These are phyloP conservation scores for Sternotherus odoratus DNA, from an alignment of 2,797 vertebrate species.

Conservation along the genomic window DNA sequence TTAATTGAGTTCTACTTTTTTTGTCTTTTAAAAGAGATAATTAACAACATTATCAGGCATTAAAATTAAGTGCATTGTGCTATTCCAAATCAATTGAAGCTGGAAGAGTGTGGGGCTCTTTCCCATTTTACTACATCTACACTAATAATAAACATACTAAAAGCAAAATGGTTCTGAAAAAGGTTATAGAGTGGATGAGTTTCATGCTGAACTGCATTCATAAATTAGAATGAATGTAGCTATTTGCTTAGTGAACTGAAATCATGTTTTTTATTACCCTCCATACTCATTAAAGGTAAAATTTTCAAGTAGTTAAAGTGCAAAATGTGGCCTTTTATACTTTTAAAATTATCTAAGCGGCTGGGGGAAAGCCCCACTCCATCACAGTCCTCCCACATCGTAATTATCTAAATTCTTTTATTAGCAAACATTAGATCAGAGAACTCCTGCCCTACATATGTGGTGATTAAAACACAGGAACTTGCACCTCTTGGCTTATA, in stretches of 20 bases:
- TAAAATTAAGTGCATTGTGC: constrained; percentile 46
- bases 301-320: constrained; percentile 26
- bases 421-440: not conserved
- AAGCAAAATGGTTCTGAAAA: constrained; percentile 36
- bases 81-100: constrained; percentile 49
- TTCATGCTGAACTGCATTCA: constrained; percentile 17
- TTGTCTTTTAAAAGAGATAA: constrained; percentile 60
- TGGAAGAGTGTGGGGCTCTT: constrained; percentile 8
- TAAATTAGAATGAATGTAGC: constrained; percentile 24
- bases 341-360: not conserved
- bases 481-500: accelerated
- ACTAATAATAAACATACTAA: constrained; percentile 26
- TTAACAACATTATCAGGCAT: constrained; percentile 46
- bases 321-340: not conserved
- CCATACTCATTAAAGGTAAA: constrained; percentile 16
- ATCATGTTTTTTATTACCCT: not conserved
- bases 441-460: not conserved
- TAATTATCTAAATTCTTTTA: not conserved
- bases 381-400: not conserved
- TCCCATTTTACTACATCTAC: constrained; percentile 22
- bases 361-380: not conserved
- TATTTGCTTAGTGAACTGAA: constrained; percentile 1
- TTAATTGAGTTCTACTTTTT: constrained; percentile 61
- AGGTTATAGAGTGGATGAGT: constrained; percentile 4
- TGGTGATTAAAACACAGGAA: not conserved